Evolutionary conservation across 2,888 invertebrate species (phyloP), one percentile per base, ranked within the genome.

Genomic region (Eubasilissa splendida): DNA sequence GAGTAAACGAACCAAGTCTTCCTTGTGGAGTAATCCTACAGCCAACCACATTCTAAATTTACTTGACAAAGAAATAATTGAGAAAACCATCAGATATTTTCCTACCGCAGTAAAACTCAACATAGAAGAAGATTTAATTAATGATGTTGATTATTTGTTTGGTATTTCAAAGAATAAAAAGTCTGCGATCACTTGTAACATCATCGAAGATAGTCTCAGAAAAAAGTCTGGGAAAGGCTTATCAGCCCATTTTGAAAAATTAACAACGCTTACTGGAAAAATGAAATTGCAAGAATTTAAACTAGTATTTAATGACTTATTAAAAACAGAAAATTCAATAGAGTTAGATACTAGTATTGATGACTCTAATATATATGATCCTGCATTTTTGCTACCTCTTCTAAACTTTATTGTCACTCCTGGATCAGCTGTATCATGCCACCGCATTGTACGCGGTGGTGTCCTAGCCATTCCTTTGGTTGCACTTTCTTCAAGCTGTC

Each of bases 381-480:
- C 97, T 1, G 91, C 94, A 50, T 97, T 97, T 87, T 89, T 96
- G 84, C 90, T 97, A 77, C 95, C 96, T 0, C 87, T 97, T 10
- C 92, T 97, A 86, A 93, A 93, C 83, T 93, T 94, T 85, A 88
- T 96, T 66, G 89, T 97, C 83, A 93, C 94, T 0, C 94, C 96
- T 4, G 95, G 95, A 84, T 93, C 94, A 63, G 91, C 93, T 74
- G 93, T 96, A 0, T 93, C 94, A 22, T 94, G 94, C 80, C 93
- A 94, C 85, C 92, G 92, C 87, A 91, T 96, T 83, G 90, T 93
- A 22, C 91, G 94, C 82, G 92, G 91, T 81, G 95, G 96, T 1
- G 91, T 94, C 65, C 89, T 97, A 76, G 93, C 95, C 2, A 87
- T 96, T 50, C 92, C 93, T 0, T 91, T 97, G 75, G 90, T 93